Evolutionary conservation across 2,888 invertebrate genomes (phyloP).

Genomic region (Eristalis arbustorum): DNA sequence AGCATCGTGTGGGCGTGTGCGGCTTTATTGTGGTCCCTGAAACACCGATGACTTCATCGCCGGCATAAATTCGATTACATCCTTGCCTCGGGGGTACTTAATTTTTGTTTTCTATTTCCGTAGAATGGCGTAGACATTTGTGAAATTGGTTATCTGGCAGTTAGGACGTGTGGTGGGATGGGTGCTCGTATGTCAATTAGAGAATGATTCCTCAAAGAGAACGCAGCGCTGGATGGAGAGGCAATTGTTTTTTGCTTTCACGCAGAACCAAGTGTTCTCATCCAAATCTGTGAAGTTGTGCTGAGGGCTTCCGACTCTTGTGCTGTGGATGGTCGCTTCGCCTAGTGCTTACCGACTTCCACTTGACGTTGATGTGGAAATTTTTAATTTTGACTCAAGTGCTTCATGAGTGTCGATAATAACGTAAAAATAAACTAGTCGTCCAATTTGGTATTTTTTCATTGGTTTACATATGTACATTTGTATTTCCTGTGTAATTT

Average conservation of each 20-base stretch:
- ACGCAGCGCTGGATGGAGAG: not conserved
- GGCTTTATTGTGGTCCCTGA: not conserved
- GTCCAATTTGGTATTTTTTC: too few relatives aligned
- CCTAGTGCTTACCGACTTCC: not conserved
- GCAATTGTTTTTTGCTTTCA: not conserved
- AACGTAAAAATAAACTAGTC: too few relatives aligned
- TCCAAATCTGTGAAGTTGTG: not conserved
- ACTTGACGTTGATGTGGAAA: not conserved
- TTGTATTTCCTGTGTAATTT: too few relatives aligned
- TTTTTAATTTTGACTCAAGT: not conserved
- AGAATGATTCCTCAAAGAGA: not conserved
- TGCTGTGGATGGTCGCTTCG: not conserved
- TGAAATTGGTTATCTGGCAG: not conserved
- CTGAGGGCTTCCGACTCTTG: not conserved
- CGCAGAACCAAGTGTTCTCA: not conserved
- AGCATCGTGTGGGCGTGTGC: not conserved
- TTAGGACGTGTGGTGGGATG: not conserved
- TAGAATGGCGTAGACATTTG: not conserved
- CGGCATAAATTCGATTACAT: not conserved
- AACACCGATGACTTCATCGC: not conserved
- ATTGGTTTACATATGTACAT: too few relatives aligned
- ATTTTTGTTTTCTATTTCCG: not conserved
- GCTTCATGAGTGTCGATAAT: not conserved
- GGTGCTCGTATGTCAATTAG: not conserved
- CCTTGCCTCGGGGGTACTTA: not conserved